Evolutionary conservation across 2,888 invertebrate species (phyloP), one percentile per base, ranked within the genome.

Genomic region (Octodonta nipae): DNA sequence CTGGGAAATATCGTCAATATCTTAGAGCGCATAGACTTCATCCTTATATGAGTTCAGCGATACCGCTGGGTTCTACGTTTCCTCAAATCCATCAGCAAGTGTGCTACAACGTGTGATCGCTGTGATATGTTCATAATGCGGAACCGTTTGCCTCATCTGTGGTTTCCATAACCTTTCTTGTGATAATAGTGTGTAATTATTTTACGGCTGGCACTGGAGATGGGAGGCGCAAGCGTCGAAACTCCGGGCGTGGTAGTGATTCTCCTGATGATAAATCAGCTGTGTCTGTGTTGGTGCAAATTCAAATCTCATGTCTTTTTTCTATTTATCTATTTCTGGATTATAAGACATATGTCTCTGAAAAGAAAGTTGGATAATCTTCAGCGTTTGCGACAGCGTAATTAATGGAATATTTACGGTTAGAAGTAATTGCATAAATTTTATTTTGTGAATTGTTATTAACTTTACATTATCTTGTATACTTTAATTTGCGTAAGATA

Each of bases 51-150:
- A 61, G 64, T 47, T 63, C 64, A 37, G 56, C 61, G 42, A 60
- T 61, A 40, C 60, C 61, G 32, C 49, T 61, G 47, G 63, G 62
- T 34, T 64, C 67, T 37, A 61, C 66, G 40, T 67, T 70, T 56
- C 68, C 69, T 46, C 69, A 67, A 46, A 66, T 67, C 49, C n/a
- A n/a, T n/a, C 66, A 65, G 61, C 69, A 70, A 60, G 68, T 71
- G 55, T 71, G 70, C 60, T 71, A 70, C 51, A 71, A 71, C 56
- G 70, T 70, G 67, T 71, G 70, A 71, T 68, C 60, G 52, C 54
- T 54, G 56, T 56, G 55, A 55, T 55, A 54, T 49, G 41, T 40
- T 44, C 41, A 40, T 43, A 43, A 40, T 38, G 4, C 2, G 10
- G 22, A 26, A n/a, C 42, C 45, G 40, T 42, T 42, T 42, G 43